A percentile compares a stretch with the other conserved stretches of the same genome.
phyloP scores from a whole-genome alignment of 2,797 vertebrate genomes.

The Nyctibius grandis region DNA sequence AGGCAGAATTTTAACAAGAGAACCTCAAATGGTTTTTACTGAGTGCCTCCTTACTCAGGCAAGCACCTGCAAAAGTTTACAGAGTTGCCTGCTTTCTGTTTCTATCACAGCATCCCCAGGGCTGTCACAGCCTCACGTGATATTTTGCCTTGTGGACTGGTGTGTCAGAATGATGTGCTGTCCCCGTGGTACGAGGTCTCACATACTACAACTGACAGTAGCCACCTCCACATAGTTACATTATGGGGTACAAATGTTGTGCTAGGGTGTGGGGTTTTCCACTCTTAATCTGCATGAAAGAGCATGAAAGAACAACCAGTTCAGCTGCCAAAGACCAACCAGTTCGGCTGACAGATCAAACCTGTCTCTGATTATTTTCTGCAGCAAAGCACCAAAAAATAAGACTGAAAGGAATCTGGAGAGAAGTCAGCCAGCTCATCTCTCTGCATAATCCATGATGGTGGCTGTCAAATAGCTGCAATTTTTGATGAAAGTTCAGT shows the following conservation, averaged over 20 bases:
- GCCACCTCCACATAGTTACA: not conserved
- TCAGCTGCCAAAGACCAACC: not conserved
- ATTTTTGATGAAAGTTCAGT: not conserved
- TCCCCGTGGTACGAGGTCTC: not conserved
- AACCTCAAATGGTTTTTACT: not conserved
- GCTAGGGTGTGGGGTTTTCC: not conserved
- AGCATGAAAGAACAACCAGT: fast-evolving
- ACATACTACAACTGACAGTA: not conserved
- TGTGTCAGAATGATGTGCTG: not conserved
- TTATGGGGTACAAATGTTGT: not conserved
- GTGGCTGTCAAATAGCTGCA: not conserved
- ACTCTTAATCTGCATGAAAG: not conserved
- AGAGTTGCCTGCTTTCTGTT: not conserved
- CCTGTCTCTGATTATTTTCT: not conserved
- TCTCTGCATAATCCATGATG: not conserved
- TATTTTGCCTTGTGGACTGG: not conserved
- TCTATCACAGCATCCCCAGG: not conserved
- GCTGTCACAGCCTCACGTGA: not conserved
- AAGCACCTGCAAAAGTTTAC: not conserved
- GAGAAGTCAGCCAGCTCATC: not conserved
- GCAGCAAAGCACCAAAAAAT: not conserved
- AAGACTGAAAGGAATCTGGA: not conserved
- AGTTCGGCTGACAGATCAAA: not conserved
- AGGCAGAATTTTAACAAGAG: not conserved
- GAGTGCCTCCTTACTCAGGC: not conserved